Conservation (phyloP, 2,113 vertebrate species). For the Ptilorrhoa leucosticta region DNA sequence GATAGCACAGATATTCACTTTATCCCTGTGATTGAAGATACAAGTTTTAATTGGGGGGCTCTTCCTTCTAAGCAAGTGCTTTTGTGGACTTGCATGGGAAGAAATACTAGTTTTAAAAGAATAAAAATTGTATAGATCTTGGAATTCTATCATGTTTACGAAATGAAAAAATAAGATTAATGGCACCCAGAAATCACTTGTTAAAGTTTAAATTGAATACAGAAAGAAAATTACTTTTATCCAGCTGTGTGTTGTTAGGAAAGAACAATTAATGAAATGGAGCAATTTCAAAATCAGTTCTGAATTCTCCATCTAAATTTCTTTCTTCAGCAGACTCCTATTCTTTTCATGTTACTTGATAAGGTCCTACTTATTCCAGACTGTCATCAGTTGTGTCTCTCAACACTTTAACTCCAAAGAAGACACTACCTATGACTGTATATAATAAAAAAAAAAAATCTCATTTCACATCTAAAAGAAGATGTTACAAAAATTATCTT, state of each 20-base stretch:
- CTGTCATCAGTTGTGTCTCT: not conserved
- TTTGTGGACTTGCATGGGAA: not conserved
- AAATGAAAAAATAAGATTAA: not conserved
- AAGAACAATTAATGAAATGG: constrained; percentile 29
- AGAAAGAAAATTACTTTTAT: constrained; percentile 13
- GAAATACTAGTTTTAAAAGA: not conserved
- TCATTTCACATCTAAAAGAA: not conserved
- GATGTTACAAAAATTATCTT: not conserved
- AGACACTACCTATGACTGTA: not conserved
- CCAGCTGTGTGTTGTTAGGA: not conserved
- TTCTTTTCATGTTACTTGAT: not conserved
- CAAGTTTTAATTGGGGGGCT: not conserved
- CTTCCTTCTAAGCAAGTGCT: not conserved
- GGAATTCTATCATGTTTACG: not conserved
- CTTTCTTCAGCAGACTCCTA: not conserved
- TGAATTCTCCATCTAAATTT: constrained; percentile 20
- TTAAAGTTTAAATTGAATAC: constrained; percentile 25
- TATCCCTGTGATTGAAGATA: not conserved
- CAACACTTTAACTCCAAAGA: not conserved
- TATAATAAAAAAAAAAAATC: not conserved
- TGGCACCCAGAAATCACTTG: constrained; percentile 10
- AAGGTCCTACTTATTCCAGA: not conserved
- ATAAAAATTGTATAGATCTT: not conserved
- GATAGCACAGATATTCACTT: constrained; percentile 3
- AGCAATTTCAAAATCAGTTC: constrained; percentile 39